Evolutionary conservation across 2,113 vertebrate species (phyloP).

Genomic region (Speoplatyrhinus poulsoni): DNA sequence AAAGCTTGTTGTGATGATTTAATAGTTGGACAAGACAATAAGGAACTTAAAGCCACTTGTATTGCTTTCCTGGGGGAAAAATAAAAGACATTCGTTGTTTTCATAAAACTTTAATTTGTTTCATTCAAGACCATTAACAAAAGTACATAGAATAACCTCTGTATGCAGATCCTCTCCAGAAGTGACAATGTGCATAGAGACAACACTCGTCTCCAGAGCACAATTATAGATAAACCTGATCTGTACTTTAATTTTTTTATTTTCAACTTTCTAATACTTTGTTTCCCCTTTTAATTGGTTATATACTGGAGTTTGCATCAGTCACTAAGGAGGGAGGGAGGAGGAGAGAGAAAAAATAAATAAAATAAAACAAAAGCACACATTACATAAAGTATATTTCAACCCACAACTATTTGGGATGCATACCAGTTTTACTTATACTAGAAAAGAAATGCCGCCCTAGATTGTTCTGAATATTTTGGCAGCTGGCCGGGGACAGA

Average conservation of each 20-base stretch:
- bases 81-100: constrained; percentile 46
- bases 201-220: constrained; percentile 55
- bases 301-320: constrained; percentile 66
- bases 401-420: constrained; percentile 75
- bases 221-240: constrained; percentile 18
- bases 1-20: no score
- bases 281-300: constrained; percentile 54
- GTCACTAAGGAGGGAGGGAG: constrained; percentile 60
- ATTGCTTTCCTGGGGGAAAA: not conserved
- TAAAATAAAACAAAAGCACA: constrained; percentile 72
- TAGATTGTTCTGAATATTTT: constrained; percentile 74
- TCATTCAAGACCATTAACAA: constrained; percentile 85
- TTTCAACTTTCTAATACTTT: constrained; percentile 38
- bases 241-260: not conserved
- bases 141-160: constrained; percentile 76
- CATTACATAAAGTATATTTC: constrained; percentile 78
- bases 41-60: not conserved
- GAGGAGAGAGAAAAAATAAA: constrained; percentile 43
- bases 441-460: constrained; percentile 70
- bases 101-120: constrained; percentile 84
- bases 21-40: not conserved
- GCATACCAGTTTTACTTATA: constrained; percentile 78
- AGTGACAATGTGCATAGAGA: constrained; percentile 68
- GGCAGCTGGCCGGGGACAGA: constrained; percentile 69
- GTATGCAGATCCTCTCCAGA: constrained; percentile 66